Evolutionary conservation across 2,113 vertebrate genomes (phyloP), one percentile per base, ranked within the genome.

Genomic region (Reinhardtius hippoglossoides): DNA sequence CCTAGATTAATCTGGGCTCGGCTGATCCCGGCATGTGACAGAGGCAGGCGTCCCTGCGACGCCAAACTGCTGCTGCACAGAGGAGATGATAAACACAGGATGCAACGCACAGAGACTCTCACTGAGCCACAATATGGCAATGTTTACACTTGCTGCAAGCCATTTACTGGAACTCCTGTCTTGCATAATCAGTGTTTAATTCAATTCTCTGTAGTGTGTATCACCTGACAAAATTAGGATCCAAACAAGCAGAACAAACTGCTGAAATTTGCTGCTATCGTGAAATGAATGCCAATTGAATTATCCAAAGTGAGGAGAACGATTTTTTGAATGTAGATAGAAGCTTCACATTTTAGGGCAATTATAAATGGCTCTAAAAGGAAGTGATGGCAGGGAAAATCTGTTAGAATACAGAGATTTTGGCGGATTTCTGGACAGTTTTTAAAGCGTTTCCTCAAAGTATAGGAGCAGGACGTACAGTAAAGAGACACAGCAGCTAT

Each of bases 81-180:
- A 76, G 71, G 74, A 84, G 69, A 78, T 75, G 81, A 84, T 85
- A 72, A 88, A 83, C 76, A 74, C 27, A 50, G 64, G 83, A 73
- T 62, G 56, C 77, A 63, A 65, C 64, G 31, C 60, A 31, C 31
- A 67, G 85, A 76, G 76, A 76, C 65, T 85, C 87, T 84, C 71
- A 24, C 81, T 31, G 74, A 79, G 90, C 66, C 24, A 74, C 90
- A 92, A 89, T 92, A 89, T 91, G 88, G 71, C 85, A 77, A 78
- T 92, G 91, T 92, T 91, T 90, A 86, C 87, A 89, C 85, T 89
- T 72, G 87, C 89, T 86, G 71, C 75, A 57, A 88, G 91, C 88
- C 70, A 86, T 86, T 80, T 89, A 90, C 61, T 74, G 76, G 81
- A 82, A 84, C 85, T 84, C 69, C 84, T 79, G 56, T 52, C 73